phyloP scores from a whole-genome alignment of 1,140 invertebrate genomes.

The Drosophila melanica region DNA sequence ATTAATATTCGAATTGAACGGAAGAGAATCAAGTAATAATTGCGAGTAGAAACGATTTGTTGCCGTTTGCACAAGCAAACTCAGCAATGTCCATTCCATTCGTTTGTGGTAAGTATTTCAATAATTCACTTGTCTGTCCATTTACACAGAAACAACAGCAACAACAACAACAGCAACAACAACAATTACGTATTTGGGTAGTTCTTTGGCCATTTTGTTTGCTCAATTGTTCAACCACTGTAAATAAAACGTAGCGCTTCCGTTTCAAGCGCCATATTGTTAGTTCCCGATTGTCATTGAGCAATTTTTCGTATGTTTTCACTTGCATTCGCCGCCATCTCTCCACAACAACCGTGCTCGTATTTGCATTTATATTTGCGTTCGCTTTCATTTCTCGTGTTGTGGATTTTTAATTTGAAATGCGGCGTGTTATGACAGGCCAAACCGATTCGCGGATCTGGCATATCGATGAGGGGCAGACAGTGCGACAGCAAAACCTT shows the following conservation, averaged over 20 bases:
- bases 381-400: slow-evolving; percentile 6
- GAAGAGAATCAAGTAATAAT: neutral
- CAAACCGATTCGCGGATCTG: slow-evolving; percentile 47
- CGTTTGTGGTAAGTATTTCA: slow-evolving; percentile 33
- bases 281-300: slow-evolving; percentile 61
- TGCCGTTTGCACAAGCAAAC: neutral
- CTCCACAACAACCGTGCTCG: neutral
- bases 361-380: slow-evolving; percentile 4
- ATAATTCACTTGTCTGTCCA: slow-evolving; percentile 49
- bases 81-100: neutral
- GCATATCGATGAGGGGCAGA: neutral
- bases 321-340: slow-evolving; percentile 19
- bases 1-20: no score
- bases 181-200: slow-evolving; percentile 29
- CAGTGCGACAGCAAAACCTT: no score
- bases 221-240: slow-evolving; percentile 65
- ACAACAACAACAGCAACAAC: slow-evolving; percentile 28
- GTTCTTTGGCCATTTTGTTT: slow-evolving; percentile 55
- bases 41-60: neutral
- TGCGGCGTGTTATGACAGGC: slow-evolving; percentile 56
- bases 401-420: slow-evolving; percentile 67
- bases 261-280: slow-evolving; percentile 48
- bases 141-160: slow-evolving; percentile 16
- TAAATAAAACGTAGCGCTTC: slow-evolving; percentile 68
- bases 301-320: slow-evolving; percentile 71